These are phyloP conservation scores for Heteromurus nitidus DNA, from an alignment of 2,888 invertebrate genomes.

Conservation along the genomic window DNA sequence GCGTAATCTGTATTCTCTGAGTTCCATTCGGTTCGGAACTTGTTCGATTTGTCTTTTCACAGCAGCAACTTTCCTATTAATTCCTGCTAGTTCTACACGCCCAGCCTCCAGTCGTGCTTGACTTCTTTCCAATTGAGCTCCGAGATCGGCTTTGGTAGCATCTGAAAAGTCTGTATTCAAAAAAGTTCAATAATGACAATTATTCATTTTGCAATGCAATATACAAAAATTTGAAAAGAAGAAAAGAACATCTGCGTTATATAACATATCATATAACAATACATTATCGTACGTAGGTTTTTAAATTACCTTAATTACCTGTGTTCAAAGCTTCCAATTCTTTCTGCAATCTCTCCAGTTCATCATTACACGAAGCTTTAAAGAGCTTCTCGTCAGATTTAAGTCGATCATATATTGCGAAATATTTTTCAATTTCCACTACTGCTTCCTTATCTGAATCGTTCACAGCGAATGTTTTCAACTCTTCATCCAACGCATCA, in stretches of 20 bases:
- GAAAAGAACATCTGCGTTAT: too few species aligned
- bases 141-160: conserved; percentile 65
- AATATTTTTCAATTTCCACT: conserved; percentile 62
- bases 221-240: too few species aligned
- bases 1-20: conserved; percentile 95
- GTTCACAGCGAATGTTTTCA: neutral
- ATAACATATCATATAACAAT: conserved; percentile 11
- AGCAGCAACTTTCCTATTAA: conserved; percentile 86
- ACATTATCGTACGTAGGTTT: neutral
- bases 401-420: conserved; percentile 79
- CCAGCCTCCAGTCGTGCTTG: conserved; percentile 80
- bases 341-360: conserved; percentile 79
- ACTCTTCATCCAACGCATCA: conserved; percentile 40
- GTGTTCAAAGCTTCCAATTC: conserved; percentile 75
- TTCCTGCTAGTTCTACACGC: conserved; percentile 84
- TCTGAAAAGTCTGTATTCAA: conserved; percentile 65
- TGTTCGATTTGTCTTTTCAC: conserved; percentile 92
- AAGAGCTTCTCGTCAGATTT: conserved; percentile 85
- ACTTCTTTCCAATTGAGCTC: conserved; percentile 78
- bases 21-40: conserved; percentile 92
- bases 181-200: too few species aligned
- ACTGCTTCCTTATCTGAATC: conserved; percentile 37
- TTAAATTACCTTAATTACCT: conserved; percentile 7
- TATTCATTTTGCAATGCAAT: too few species aligned
- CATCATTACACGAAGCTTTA: conserved; percentile 84